Evolutionary conservation across 2,888 invertebrate species (phyloP).

Genomic region (Nomada fucata): DNA sequence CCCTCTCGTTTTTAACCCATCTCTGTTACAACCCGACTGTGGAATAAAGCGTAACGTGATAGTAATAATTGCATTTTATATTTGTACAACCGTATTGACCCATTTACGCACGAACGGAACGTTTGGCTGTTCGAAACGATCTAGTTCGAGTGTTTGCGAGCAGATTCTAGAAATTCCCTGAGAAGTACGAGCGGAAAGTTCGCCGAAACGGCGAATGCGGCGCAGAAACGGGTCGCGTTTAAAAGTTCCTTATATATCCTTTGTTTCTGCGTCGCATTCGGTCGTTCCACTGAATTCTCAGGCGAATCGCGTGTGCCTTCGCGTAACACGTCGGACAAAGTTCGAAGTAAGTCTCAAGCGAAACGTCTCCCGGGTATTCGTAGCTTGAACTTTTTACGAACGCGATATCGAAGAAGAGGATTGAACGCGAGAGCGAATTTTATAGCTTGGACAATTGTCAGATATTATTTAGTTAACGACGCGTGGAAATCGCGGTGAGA

Average conservation of each 20-base stretch:
- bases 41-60: background rate
- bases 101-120: background rate
- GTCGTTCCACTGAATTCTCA: constrained; percentile 28
- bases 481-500: background rate
- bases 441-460: background rate
- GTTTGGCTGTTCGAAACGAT: background rate
- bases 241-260: constrained; percentile 25
- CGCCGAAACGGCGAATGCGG: background rate
- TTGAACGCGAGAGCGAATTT: background rate
- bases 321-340: constrained; percentile 12
- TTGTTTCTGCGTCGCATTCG: constrained; percentile 26
- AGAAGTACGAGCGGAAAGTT: constrained; percentile 8
- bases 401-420: background rate
- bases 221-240: constrained; percentile 18
- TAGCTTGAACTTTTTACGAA: constrained; percentile 30
- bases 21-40: no score
- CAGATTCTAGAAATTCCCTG: background rate
- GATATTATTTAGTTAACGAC: background rate
- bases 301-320: constrained; percentile 19
- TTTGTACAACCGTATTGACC: no score
- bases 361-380: constrained; percentile 15
- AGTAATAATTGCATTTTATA: background rate
- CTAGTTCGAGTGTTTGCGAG: background rate
- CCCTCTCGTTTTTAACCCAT: constrained; percentile 16
- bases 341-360: background rate